A percentile compares a stretch with the other conserved stretches of the same genome.
Evolutionary conservation across 1,140 invertebrate species (phyloP).

Genomic region (Bombus confusus): DNA sequence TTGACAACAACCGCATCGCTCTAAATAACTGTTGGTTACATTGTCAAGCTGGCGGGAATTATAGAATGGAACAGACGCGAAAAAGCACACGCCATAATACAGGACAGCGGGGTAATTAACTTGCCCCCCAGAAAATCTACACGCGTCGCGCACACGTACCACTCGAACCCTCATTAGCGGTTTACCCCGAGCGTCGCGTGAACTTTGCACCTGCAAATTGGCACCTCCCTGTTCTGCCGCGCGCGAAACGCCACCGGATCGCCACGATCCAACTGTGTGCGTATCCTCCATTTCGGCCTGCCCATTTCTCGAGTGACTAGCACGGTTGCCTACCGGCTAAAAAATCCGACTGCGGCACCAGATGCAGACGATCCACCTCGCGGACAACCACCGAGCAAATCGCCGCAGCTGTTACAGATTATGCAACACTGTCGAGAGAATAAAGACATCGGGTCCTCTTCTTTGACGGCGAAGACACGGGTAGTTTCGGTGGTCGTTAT

Average conservation of each 20-base stretch:
- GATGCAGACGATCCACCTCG: conserved; percentile 29
- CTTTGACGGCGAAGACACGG: not conserved
- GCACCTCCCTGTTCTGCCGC: conserved; percentile 37
- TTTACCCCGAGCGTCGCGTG: conserved; percentile 63
- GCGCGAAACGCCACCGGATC: not conserved
- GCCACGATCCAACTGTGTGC: not conserved
- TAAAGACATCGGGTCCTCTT: conserved; percentile 65
- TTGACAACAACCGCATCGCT: not conserved
- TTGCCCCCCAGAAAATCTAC: conserved; percentile 67
- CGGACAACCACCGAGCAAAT: not conserved
- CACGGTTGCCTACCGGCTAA: conserved; percentile 4
- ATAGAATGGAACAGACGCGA: conserved; percentile 32
- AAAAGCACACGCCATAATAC: conserved; percentile 38
- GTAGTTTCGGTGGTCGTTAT: not conserved
- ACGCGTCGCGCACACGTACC: conserved; percentile 57
- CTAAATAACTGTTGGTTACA: conserved; percentile 27
- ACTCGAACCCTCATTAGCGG: conserved; percentile 69
- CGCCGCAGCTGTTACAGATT: conserved; percentile 70
- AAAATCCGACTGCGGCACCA: conserved; percentile 30
- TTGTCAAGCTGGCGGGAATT: conserved; percentile 14
- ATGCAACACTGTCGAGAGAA: conserved; percentile 55
- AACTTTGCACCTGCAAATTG: conserved; percentile 78
- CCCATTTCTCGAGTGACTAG: too few relatives aligned
- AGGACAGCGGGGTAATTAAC: conserved; percentile 66
- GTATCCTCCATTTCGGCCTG: not conserved